Conservation (phyloP, 2,113 vertebrate genomes). For the Tragelaphus imberbis region DNA sequence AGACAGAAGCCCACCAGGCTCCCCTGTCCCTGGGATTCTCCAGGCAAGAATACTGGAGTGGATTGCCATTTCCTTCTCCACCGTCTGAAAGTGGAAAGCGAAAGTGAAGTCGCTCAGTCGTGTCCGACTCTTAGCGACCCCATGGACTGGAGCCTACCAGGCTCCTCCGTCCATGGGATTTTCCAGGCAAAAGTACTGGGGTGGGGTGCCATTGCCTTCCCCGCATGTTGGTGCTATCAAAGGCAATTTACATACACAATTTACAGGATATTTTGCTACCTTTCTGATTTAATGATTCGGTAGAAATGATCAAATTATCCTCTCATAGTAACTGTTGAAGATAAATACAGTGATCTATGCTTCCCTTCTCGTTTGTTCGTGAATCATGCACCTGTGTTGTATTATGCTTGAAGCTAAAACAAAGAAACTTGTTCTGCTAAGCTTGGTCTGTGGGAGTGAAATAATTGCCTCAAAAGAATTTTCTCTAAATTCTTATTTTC, state of each 20-base stretch:
- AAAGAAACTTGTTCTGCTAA: not conserved
- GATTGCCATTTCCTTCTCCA: no score
- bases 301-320: conserved; percentile 30
- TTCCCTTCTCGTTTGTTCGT: not conserved
- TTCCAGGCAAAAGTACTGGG: no score
- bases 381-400: not conserved
- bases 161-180: no score
- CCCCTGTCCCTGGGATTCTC: no score
- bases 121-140: no score
- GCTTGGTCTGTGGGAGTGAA: not conserved
- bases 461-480: not conserved
- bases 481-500: not conserved
- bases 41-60: no score
- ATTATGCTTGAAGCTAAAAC: not conserved
- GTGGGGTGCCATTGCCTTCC: no score
- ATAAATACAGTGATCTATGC: conserved; percentile 14
- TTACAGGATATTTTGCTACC: conserved; percentile 23
- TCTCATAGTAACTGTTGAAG: not conserved
- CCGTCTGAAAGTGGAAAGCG: no score
- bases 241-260: conserved; percentile 24
- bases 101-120: no score
- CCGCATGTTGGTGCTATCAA: conserved; percentile 22
- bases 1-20: no score
- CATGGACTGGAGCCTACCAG: no score
- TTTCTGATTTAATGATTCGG: conserved; percentile 40